A percentile compares a stretch with the other conserved stretches of the same genome.
phyloP scores from a whole-genome alignment of 2,797 vertebrate genomes.

The Parambassis ranga region DNA sequence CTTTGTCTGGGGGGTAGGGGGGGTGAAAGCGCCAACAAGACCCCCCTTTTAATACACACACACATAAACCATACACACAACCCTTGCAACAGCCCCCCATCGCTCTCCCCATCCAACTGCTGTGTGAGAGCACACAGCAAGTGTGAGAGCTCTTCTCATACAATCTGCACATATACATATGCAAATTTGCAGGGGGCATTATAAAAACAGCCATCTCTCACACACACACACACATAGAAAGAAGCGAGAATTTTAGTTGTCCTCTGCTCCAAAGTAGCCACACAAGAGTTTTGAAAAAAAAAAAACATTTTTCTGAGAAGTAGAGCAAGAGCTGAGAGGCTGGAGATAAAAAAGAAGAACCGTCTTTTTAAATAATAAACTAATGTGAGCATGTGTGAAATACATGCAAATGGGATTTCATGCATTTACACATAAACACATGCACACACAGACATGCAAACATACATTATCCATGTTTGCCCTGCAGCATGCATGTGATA shows the following conservation, averaged over 20 bases:
- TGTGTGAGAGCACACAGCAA: too few species aligned
- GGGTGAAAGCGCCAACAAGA: conserved; percentile 60
- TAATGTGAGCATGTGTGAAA: conserved; percentile 75
- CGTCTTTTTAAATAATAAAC: conserved; percentile 67
- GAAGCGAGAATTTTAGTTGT: conserved; percentile 53
- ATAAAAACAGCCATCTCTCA: conserved; percentile 72
- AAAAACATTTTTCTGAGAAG: conserved; percentile 61
- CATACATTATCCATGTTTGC: conserved; percentile 67
- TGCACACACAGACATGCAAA: conserved; percentile 44
- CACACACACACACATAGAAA: conserved; percentile 21
- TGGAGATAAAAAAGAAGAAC: conserved; percentile 56
- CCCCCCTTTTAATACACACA: conserved; percentile 45
- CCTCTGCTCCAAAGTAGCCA: conserved; percentile 49
- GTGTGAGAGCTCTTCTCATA: conserved; percentile 78
- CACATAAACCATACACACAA: conserved; percentile 60
- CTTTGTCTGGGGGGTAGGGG: conserved; percentile 74
- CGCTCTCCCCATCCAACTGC: conserved; percentile 68
- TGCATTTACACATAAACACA: conserved; percentile 58
- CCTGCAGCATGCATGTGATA: conserved; percentile 61
- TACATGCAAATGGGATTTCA: conserved; percentile 74
- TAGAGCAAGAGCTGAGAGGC: conserved; percentile 52
- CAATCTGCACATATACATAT: conserved; percentile 83
- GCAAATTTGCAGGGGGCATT: conserved; percentile 78
- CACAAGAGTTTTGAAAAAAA: conserved; percentile 54
- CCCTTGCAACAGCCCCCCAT: conserved; percentile 58